Evolutionary conservation across 2,797 vertebrate species (phyloP), one percentile per base, ranked within the genome.

Genomic region (Diplodus sargus): DNA sequence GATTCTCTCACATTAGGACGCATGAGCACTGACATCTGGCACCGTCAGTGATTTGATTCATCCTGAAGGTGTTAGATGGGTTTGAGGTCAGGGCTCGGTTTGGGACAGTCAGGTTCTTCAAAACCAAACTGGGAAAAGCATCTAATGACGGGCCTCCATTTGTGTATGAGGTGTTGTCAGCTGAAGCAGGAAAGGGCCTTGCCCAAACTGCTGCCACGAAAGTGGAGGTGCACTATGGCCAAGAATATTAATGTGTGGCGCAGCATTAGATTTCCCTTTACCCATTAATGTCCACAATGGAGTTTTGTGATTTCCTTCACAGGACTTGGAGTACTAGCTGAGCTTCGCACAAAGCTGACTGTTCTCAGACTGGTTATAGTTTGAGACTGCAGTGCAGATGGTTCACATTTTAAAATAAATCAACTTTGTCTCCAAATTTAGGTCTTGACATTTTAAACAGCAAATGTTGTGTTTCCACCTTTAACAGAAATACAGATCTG

Each of bases 1-100:
- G 17, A 63, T 23, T 67, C 49, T n/a, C 62, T 53, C n/a, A 47
- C 28, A 43, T 64, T 66, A 69, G 71, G 68, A 73, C 61, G 51
- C 22, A 52, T 23, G 23, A 56, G 25, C 56, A 59, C 39, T 65
- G 39, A 70, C 25, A 43, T 48, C 14, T 11, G 23, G 61, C 18
- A 59, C 16, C 25, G 28, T 53, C 43, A 34, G 49, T 13, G 4
- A 14, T 52, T 56, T 60, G 58, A 43, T 63, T 23, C 4, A 53
- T 49, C 22, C 48, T 62, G 45, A 60, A 16, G 47, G 69, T n/a
- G 23, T 45, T 45, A 15, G 43, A 45, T 15, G 43, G 8, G 45
- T 20, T 66, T 57, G 23, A 61, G 25, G 42, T 78, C 43, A 20
- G 25, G 18, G 30, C 34, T 76, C 51, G 64, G 22, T 45, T 56